A percentile compares a stretch with the other conserved stretches of the same genome.
phyloP scores from a whole-genome alignment of 1,140 invertebrate genomes.

The Zaprionus gabonicus region DNA sequence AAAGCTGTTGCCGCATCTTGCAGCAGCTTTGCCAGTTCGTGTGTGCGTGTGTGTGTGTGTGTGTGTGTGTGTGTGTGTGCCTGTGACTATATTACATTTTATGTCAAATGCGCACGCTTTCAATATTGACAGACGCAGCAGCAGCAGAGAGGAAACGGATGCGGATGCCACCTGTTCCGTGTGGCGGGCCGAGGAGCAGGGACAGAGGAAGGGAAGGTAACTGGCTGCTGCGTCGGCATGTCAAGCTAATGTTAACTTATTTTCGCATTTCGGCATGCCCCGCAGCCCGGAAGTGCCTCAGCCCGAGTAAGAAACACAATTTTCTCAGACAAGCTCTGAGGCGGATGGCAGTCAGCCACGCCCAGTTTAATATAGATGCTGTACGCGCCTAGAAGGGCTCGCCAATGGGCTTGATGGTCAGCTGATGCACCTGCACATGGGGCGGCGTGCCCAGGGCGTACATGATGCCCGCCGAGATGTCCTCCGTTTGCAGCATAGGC shows the following conservation, averaged over 20 bases:
- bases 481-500: slow-evolving; percentile 80
- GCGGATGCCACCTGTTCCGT: slow-evolving; percentile 59
- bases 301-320: slow-evolving; percentile 56
- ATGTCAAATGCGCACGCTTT: slow-evolving; percentile 78
- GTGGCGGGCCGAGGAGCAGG: not conserved
- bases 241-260: slow-evolving; percentile 78
- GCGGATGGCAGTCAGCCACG: slow-evolving; percentile 8
- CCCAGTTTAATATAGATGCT: slow-evolving; percentile 28
- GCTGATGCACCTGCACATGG: slow-evolving; percentile 86
- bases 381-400: slow-evolving; percentile 55
- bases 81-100: slow-evolving; percentile 79
- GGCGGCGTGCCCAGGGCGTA: slow-evolving; percentile 87
- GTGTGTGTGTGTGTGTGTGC: slow-evolving; percentile 29
- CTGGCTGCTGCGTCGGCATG: slow-evolving; percentile 31
- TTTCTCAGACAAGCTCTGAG: slow-evolving; percentile 22
- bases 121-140: slow-evolving; percentile 72
- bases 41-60: slow-evolving; percentile 20
- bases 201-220: not conserved
- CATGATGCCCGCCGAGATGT: slow-evolving; percentile 86
- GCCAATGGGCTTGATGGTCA: slow-evolving; percentile 82
- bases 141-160: slow-evolving; percentile 20
- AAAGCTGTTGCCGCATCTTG: slow-evolving; percentile 27
- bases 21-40: slow-evolving; percentile 26
- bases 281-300: slow-evolving; percentile 38
- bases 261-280: slow-evolving; percentile 60